These are phyloP conservation scores for Apostichopus leukothele DNA, from an alignment of 53 echinoderm and acorn worm genomes.

Conservation along the genomic window DNA sequence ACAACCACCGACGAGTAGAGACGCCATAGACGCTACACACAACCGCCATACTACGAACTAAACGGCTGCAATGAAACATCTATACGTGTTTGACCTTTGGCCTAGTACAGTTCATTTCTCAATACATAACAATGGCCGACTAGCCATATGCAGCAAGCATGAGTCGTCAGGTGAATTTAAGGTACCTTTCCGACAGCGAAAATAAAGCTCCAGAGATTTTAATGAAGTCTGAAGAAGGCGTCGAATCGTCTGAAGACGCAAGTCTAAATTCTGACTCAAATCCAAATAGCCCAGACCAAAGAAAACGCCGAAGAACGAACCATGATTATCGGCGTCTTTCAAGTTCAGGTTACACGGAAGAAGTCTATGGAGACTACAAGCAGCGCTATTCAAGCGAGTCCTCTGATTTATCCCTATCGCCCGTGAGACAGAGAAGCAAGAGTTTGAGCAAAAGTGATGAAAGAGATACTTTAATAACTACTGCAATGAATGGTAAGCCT, in stretches of 20 bases:
- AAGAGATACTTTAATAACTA: constrained; percentile 8
- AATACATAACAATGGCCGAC: constrained; percentile 35
- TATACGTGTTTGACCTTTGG: not conserved
- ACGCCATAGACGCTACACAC: too few species aligned
- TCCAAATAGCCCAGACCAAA: constrained; percentile 75
- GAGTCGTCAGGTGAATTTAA: constrained; percentile 28
- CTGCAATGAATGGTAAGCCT: constrained; percentile 42
- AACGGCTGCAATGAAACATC: not conserved
- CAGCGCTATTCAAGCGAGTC: constrained; percentile 88
- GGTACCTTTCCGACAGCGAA: constrained; percentile 64
- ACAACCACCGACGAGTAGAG: too few species aligned
- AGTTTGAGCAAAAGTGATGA: constrained; percentile 45
- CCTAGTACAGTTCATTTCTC: not conserved
- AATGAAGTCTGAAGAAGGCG: constrained; percentile 33
- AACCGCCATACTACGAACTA: not conserved
- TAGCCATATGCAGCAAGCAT: constrained; percentile 43
- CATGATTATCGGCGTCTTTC: constrained; percentile 96
- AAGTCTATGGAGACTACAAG: constrained; percentile 80
- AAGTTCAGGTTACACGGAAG: constrained; percentile 94
- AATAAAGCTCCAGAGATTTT: constrained; percentile 51
- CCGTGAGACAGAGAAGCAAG: constrained; percentile 54
- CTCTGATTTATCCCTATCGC: constrained; percentile 83
- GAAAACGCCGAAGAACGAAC: constrained; percentile 84
- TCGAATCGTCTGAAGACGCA: constrained; percentile 33
- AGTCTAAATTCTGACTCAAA: constrained; percentile 37